phyloP scores from a whole-genome alignment of 2,888 invertebrate genomes.

The Apamea epomidion region DNA sequence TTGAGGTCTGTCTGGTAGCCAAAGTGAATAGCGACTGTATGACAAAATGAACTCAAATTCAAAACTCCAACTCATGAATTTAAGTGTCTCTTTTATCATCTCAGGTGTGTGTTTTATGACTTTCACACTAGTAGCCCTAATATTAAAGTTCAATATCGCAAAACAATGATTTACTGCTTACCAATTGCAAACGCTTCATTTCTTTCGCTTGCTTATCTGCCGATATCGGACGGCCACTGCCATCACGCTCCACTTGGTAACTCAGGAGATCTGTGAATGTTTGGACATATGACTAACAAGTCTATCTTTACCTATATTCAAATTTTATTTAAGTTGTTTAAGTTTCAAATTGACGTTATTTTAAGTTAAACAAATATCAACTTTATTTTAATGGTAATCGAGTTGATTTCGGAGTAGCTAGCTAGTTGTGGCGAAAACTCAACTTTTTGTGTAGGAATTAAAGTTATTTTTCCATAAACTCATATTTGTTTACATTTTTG shows the following conservation, averaged over 20 bases:
- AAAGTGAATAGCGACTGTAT: not conserved
- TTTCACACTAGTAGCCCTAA: not conserved
- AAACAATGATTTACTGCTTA: constrained; percentile 54
- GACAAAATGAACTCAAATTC: not conserved
- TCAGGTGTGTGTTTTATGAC: not conserved
- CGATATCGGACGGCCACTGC: constrained; percentile 50
- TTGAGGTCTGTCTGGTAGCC: not conserved
- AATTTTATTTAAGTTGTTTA: too few relatives aligned
- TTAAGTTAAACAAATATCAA: too few relatives aligned
- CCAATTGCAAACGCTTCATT: constrained; percentile 76
- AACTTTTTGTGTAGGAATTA: too few relatives aligned
- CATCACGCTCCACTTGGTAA: constrained; percentile 79
- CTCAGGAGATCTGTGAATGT: constrained; percentile 75
- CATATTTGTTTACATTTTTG: too few relatives aligned
- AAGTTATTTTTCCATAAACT: too few relatives aligned
- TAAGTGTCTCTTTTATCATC: not conserved
- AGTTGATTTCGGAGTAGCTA: too few relatives aligned
- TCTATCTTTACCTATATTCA: not conserved
- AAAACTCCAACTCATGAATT: not conserved
- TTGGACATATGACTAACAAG: not conserved
- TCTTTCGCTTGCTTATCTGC: constrained; percentile 72
- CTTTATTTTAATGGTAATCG: too few relatives aligned
- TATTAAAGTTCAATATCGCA: not conserved
- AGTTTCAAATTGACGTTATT: too few relatives aligned
- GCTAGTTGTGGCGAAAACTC: too few relatives aligned